A percentile compares a stretch with the other conserved stretches of the same genome.
Conservation (phyloP, 1,140 invertebrate genomes). For the Sipha flava region DNA sequence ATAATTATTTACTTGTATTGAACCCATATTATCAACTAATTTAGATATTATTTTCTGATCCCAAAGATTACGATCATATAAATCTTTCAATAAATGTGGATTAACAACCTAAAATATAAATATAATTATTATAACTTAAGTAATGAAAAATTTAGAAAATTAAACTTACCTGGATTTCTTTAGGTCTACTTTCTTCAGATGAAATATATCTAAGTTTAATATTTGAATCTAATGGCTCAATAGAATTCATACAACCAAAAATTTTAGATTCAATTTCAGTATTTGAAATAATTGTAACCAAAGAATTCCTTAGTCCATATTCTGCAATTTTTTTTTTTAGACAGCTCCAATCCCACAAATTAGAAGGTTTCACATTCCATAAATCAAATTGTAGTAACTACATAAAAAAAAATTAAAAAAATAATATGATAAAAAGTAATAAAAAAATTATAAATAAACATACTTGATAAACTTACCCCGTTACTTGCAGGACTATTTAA, state of each 20-base stretch:
- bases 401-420: conserved; percentile 32
- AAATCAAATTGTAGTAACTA: conserved; percentile 92
- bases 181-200: conserved; percentile 56
- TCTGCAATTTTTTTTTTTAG: conserved; percentile 81
- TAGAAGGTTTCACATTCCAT: conserved; percentile 84
- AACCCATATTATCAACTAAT: conserved; percentile 87
- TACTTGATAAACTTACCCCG: conserved; percentile 48
- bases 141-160: not conserved
- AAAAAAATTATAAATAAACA: not conserved
- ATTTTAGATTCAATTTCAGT: conserved; percentile 99
- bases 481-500: conserved; percentile 84
- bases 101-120: conserved; percentile 73
- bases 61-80: conserved; percentile 87
- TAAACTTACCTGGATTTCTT: not conserved
- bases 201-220: conserved; percentile 85
- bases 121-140: not conserved
- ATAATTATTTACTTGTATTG: conserved; percentile 55
- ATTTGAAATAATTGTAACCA: conserved; percentile 95
- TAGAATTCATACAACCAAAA: conserved; percentile 95
- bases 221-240: conserved; percentile 97
- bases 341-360: conserved; percentile 82
- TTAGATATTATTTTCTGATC: conserved; percentile 93
- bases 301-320: conserved; percentile 90
- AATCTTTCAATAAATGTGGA: conserved; percentile 87
- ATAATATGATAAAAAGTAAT: not conserved